Evolutionary conservation across 2,113 vertebrate genomes (phyloP).

Genomic region (Seriola quinqueradiata): DNA sequence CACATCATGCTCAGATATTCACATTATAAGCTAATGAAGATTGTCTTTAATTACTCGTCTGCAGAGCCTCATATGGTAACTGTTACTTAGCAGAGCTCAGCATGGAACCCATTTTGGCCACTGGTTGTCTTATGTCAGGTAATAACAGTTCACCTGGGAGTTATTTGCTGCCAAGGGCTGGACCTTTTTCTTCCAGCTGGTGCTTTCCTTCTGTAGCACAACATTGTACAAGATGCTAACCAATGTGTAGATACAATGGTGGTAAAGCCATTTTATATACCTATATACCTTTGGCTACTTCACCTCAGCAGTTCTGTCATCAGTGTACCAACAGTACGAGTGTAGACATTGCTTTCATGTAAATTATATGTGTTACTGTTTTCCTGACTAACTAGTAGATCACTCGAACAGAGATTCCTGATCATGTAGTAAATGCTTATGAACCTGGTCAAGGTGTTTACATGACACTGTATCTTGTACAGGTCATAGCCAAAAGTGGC

Average conservation of each 20-base stretch:
- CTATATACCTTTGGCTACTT: too few relatives aligned
- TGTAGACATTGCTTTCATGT: too few relatives aligned
- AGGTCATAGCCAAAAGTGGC: too few relatives aligned
- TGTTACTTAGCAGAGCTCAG: slow-evolving; percentile 64
- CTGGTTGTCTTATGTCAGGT: slow-evolving; percentile 52
- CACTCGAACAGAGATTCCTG: too few relatives aligned
- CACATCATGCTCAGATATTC: slow-evolving; percentile 40
- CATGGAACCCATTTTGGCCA: slow-evolving; percentile 69
- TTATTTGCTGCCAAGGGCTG: slow-evolving; percentile 67
- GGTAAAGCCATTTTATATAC: background rate
- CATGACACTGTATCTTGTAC: too few relatives aligned
- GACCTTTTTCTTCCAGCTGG: slow-evolving; percentile 57
- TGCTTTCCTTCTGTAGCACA: slow-evolving; percentile 42
- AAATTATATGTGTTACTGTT: too few relatives aligned
- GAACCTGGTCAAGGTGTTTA: too few relatives aligned
- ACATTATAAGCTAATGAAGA: slow-evolving; percentile 66
- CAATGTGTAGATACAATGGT: background rate
- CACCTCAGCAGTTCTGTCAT: too few relatives aligned
- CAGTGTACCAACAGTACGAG: too few relatives aligned
- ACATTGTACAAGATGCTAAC: background rate
- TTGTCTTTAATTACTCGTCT: slow-evolving; percentile 55
- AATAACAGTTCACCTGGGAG: slow-evolving; percentile 66
- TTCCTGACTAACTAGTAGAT: too few relatives aligned
- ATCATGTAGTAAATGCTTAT: too few relatives aligned
- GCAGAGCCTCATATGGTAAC: slow-evolving; percentile 78